A percentile compares a stretch with the other conserved stretches of the same genome.
Conservation (phyloP, 2,113 vertebrate species). For the Hippocampus abdominalis region DNA sequence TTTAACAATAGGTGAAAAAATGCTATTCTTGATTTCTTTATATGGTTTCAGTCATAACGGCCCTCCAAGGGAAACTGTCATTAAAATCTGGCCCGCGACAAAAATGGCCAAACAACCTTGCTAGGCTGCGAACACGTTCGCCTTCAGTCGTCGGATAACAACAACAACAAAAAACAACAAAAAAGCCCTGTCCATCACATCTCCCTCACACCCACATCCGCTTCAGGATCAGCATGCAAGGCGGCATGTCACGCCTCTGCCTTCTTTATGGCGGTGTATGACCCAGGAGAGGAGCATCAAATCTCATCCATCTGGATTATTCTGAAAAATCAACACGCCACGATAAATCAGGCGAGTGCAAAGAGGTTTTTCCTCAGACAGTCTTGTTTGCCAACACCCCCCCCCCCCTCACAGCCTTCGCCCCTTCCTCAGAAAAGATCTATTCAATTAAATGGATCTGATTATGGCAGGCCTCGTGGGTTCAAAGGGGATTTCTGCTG, state of each 20-base stretch:
- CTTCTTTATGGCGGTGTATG: conserved; percentile 27
- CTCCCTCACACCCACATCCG: neutral
- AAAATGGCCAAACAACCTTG: too few relatives aligned
- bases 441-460: conserved; percentile 33
- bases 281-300: conserved; percentile 43
- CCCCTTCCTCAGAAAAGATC: conserved; percentile 34
- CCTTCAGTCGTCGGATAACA: neutral
- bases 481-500: conserved; percentile 12
- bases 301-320: conserved; percentile 57
- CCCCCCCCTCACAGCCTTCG: neutral
- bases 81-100: too few relatives aligned
- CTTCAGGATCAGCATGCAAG: conserved; percentile 43
- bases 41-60: too few relatives aligned
- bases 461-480: conserved; percentile 18
- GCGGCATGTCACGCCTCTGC: conserved; percentile 29
- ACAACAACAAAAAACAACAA: neutral
- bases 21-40: too few relatives aligned
- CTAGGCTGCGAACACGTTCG: conserved; percentile 2
- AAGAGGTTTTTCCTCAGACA: conserved; percentile 24
- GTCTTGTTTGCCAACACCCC: neutral
- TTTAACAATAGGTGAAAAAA: too few relatives aligned
- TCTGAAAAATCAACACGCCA: conserved; percentile 24
- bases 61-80: too few relatives aligned
- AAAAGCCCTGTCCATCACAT: conserved; percentile 33
- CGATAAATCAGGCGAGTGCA: conserved; percentile 33